A percentile compares a stretch with the other conserved stretches of the same genome.
Evolutionary conservation across 2,797 vertebrate genomes (phyloP).

Genomic region (Meda fulgida): DNA sequence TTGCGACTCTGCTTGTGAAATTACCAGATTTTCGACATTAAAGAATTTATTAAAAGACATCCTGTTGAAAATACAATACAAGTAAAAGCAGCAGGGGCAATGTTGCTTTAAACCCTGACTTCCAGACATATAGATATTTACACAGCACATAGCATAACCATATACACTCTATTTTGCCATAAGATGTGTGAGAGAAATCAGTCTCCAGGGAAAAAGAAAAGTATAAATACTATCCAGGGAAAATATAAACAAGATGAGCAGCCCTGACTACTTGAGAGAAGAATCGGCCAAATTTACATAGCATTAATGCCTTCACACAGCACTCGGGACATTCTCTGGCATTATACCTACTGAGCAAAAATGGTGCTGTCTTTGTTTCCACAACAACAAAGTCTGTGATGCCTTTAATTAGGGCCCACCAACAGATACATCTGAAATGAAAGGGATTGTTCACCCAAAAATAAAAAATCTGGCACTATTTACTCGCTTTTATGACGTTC

Average conservation of each 20-base stretch:
- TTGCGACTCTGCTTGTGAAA: slow-evolving; percentile 52
- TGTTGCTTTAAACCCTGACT: slow-evolving; percentile 5
- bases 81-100: slow-evolving; percentile 27
- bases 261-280: slow-evolving; percentile 27
- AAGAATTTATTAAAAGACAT: slow-evolving; percentile 46
- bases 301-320: slow-evolving; percentile 40
- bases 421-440: slow-evolving; percentile 32
- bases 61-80: slow-evolving; percentile 29
- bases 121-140: slow-evolving; percentile 22
- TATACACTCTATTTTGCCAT: slow-evolving; percentile 2
- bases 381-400: slow-evolving; percentile 39
- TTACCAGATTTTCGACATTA: slow-evolving; percentile 25
- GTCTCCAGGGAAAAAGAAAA: slow-evolving; percentile 18
- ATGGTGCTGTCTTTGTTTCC: slow-evolving; percentile 18
- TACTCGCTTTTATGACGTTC: background rate
- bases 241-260: slow-evolving; percentile 31
- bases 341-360: slow-evolving; percentile 29
- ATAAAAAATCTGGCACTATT: background rate
- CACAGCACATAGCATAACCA: slow-evolving; percentile 6
- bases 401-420: slow-evolving; percentile 9
- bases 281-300: slow-evolving; percentile 44
- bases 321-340: slow-evolving; percentile 27
- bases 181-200: slow-evolving; percentile 20
- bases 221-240: slow-evolving; percentile 29
- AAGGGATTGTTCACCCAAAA: background rate